phyloP scores from a whole-genome alignment of 1,140 invertebrate species.

The Polyergus mexicanus region DNA sequence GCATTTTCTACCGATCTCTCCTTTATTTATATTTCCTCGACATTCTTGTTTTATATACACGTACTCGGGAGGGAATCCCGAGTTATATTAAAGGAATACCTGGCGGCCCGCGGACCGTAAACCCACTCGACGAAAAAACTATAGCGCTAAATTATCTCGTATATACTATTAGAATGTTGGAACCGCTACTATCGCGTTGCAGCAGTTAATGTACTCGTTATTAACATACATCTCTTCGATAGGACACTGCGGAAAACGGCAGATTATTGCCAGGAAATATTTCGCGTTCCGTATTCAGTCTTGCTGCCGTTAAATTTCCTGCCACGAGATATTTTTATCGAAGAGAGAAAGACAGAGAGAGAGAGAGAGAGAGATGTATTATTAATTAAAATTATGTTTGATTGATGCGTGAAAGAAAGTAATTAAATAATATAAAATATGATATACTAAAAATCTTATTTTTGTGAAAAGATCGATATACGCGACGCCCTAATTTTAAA shows the following conservation, averaged over 20 bases:
- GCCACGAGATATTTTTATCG: neutral
- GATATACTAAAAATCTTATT: neutral
- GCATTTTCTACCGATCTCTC: neutral
- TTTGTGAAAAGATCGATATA: neutral
- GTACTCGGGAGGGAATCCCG: neutral
- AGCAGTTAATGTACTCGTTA: slow-evolving; percentile 33
- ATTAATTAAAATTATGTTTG: neutral
- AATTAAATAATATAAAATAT: neutral
- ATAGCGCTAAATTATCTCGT: slow-evolving; percentile 26
- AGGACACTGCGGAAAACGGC: neutral
- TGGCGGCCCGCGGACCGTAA: slow-evolving; percentile 15
- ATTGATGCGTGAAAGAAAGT: neutral
- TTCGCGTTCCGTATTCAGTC: neutral
- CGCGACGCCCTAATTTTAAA: neutral
- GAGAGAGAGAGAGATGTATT: neutral
- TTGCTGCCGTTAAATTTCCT: neutral
- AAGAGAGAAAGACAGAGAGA: too few species aligned
- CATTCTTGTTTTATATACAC: slow-evolving; percentile 19
- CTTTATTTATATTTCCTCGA: neutral
- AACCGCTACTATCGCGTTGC: neutral
- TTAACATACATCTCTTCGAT: slow-evolving; percentile 11
- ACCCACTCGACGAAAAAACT: slow-evolving; percentile 9
- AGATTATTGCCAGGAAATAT: slow-evolving; percentile 6
- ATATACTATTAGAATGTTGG: slow-evolving; percentile 24
- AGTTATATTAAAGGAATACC: slow-evolving; percentile 36